Base-by-base conservation (phyloP, 1,140 invertebrate species). In the Anagrus nilaparvatae region DNA sequence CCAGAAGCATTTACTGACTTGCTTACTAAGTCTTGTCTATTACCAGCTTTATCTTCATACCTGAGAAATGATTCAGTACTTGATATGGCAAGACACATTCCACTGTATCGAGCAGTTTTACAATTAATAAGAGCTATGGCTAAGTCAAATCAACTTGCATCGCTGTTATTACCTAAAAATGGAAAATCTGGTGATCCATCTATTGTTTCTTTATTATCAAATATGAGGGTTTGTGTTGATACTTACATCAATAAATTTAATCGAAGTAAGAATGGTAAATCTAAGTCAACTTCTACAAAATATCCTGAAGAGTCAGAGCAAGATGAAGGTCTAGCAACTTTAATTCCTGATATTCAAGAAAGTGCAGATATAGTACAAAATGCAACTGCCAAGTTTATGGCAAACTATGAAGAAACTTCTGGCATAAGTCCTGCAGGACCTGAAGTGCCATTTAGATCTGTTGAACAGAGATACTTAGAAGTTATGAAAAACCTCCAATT, bases 61-160 rank as follows among this genome's bases (percentile, higher is more conserved):
- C 71, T 97, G 18, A 74, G 88, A 49, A 96, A 97, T 57, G 92
- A 96, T 63, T 95, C 91, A 67, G 90, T 95, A 35, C 63, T 96
- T 54, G 92, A 96, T 61, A 93, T 96, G 84, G 88, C 91, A 5
- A 76, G 90, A 9, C 90, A 95, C 63, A 90, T 94, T 60, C 88
- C 89, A 6, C 70, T 95, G 31, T 95, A 95, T 66, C 76, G 84
- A 57, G 80, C 87, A 20, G 77, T 93, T 43, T 63, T 94, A 43
- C 79, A 84, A 52, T 65, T 91, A 30, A 71, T 94, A 33, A 75
- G 89, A 46, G 84, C 86, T 4, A 72, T 94, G 48, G 81, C 86
- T 7, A 67, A 79, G 3, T 82, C 77, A 33, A 70, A 69, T 24
- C 73, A 78, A 50, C 58, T 89, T 35, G 75, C 81, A 0, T 71